A percentile compares a stretch with the other conserved stretches of the same genome.
phyloP scores from a whole-genome alignment of 2,888 invertebrate species.

The Cenopis cana region DNA sequence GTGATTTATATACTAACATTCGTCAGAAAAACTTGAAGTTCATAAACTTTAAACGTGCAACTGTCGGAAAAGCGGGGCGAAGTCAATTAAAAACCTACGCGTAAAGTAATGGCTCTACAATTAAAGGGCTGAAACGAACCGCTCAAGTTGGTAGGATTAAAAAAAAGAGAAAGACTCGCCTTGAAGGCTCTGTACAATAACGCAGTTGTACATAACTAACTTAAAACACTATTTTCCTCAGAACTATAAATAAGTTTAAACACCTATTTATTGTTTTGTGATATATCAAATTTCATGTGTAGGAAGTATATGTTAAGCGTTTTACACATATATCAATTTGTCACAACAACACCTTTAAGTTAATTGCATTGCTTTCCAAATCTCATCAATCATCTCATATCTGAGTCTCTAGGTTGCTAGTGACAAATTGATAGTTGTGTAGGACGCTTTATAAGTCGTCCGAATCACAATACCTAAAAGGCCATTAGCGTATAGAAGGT shows the following conservation, averaged over 20 bases:
- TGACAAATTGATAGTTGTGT: too few species aligned
- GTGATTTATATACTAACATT: neutral
- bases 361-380: too few species aligned
- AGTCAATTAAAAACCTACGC: conserved; percentile 25
- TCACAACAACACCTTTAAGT: too few species aligned
- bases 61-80: neutral
- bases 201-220: too few species aligned
- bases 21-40: too few species aligned
- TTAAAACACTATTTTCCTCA: neutral
- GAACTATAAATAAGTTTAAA: neutral
- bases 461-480: neutral
- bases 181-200: neutral
- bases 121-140: neutral
- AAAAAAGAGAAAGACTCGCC: neutral
- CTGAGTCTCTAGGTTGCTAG: too few species aligned
- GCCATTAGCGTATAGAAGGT: neutral
- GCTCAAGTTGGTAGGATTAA: neutral
- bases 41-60: neutral
- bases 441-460: neutral
- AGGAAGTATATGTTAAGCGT: too few species aligned
- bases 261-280: too few species aligned
- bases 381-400: too few species aligned
- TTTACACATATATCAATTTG: too few species aligned
- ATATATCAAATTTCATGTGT: too few species aligned
- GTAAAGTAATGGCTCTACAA: conserved; percentile 13